Evolutionary conservation across 2,888 invertebrate species (phyloP).

Genomic region (Phyllotreta striolata): DNA sequence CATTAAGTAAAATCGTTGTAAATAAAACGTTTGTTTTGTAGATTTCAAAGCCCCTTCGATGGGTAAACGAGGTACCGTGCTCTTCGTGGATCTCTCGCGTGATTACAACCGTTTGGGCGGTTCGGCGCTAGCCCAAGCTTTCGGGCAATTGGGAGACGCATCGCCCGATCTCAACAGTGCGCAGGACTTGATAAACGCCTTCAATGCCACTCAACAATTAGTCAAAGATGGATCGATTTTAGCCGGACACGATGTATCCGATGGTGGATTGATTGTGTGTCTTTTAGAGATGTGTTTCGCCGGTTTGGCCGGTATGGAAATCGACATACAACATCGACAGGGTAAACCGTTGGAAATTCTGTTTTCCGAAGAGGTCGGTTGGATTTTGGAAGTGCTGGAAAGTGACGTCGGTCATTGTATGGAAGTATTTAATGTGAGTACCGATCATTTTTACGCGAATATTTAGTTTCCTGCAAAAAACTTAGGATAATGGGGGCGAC

Average conservation of each 20-base stretch:
- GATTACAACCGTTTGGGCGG: conserved; percentile 86
- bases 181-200: conserved; percentile 74
- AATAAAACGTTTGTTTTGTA: conserved; percentile 66
- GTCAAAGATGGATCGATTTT: conserved; percentile 75
- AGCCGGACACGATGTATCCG: conserved; percentile 95
- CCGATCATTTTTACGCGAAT: no score
- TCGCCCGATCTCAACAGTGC: conserved; percentile 83
- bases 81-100: conserved; percentile 81
- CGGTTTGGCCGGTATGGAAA: conserved; percentile 81
- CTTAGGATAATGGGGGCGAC: no score
- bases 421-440: conserved; percentile 65
- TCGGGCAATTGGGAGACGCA: conserved; percentile 71
- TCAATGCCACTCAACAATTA: conserved; percentile 85
- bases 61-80: conserved; percentile 69
- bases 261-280: conserved; percentile 92
- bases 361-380: conserved; percentile 88
- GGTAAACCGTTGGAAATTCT: conserved; percentile 72
- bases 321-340: conserved; percentile 68
- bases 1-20: no score
- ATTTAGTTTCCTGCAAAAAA: no score
- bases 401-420: conserved; percentile 68
- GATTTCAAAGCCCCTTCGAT: conserved; percentile 78
- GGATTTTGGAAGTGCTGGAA: conserved; percentile 77
- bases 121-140: conserved; percentile 89
- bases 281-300: conserved; percentile 96